Base-by-base conservation (phyloP, 2,113 vertebrate genomes). In the Carassius carassius region DNA sequence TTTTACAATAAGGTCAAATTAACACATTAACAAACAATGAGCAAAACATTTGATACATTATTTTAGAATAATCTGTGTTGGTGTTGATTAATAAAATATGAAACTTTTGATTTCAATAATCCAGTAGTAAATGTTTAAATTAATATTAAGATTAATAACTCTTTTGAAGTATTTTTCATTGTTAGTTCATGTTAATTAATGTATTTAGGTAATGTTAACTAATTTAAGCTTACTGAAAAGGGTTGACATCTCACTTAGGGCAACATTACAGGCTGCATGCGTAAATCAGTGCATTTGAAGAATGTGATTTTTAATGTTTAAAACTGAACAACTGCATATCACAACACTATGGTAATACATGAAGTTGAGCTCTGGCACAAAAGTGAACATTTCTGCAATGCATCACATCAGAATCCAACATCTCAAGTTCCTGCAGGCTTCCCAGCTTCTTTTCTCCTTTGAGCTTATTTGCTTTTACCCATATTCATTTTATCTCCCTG, bases 381-480 rank as follows among this genome's bases (percentile, higher is more conserved):
- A 44, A 19, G 67, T 60, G 44, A 32, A 51, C 37, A 70, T 60
- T 49, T 25, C 16, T 12, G 29, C 54, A 14, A 37, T 44, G 5
- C 9, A 62, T 65, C n/a, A 47, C 37, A 73, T 23, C 70, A 47
- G n/a, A 23, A 74, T 47, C 21, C 41, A 65, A 67, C 29, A 65
- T 29, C 25, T 62, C 69, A 16, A 25, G 44, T 35, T 86, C 16
- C 32, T 17, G 14, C 29, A 19, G 44, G 29, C 6, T 14, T 81
- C n/a, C 58, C 21, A 51, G 67, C 17, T 81, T 65, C 21, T 63
- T 85, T 54, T 23, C 44, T 49, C 75, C 47, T 65, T 32, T 32
- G 21, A 56, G 54, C 75, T 60, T 62, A 51, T 65, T 76, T 76
- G 8, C 60, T 63, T 75, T 84, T 13, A 70, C 70, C 47, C 70